Conservation (phyloP, 2,113 vertebrate species). For the Plecturocebus donacophilus region DNA sequence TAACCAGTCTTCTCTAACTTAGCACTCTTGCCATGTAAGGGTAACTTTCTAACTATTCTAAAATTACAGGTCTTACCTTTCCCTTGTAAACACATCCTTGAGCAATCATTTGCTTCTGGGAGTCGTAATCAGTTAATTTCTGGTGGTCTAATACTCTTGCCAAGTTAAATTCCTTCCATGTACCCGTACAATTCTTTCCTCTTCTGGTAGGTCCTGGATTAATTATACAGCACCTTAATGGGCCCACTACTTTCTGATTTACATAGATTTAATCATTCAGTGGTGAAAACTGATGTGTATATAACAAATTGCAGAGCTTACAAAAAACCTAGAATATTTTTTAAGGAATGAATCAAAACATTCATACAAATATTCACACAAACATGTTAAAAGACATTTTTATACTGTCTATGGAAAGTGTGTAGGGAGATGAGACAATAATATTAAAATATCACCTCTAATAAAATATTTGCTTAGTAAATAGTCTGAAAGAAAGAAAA, state of each 20-base stretch:
- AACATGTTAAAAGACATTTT: neutral
- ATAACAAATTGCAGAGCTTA: neutral
- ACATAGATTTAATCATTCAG: slow-evolving; percentile 12
- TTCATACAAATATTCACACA: neutral
- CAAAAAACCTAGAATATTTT: neutral
- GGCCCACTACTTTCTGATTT: neutral
- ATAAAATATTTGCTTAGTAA: slow-evolving; percentile 17
- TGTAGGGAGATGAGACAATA: neutral
- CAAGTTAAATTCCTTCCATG: slow-evolving; percentile 70
- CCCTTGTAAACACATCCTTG: slow-evolving; percentile 65
- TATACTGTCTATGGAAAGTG: neutral
- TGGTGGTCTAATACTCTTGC: slow-evolving; percentile 65
- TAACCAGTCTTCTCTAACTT: slow-evolving; percentile 44
- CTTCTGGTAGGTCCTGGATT: slow-evolving; percentile 46
- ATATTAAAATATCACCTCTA: neutral
- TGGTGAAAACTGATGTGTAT: neutral
- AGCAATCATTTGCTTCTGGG: slow-evolving; percentile 52
- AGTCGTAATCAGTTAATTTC: slow-evolving; percentile 60
- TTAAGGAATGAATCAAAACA: slow-evolving; percentile 22
- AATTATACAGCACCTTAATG: slow-evolving; percentile 19
- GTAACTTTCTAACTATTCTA: slow-evolving; percentile 68
- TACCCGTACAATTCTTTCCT: slow-evolving; percentile 55
- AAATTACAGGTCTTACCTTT: slow-evolving; percentile 69
- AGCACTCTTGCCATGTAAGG: slow-evolving; percentile 61
- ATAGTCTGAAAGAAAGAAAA: slow-evolving; percentile 13